Evolutionary conservation across 2,113 vertebrate genomes (phyloP), one percentile per base, ranked within the genome.

Genomic region (Salvelinus fontinalis): DNA sequence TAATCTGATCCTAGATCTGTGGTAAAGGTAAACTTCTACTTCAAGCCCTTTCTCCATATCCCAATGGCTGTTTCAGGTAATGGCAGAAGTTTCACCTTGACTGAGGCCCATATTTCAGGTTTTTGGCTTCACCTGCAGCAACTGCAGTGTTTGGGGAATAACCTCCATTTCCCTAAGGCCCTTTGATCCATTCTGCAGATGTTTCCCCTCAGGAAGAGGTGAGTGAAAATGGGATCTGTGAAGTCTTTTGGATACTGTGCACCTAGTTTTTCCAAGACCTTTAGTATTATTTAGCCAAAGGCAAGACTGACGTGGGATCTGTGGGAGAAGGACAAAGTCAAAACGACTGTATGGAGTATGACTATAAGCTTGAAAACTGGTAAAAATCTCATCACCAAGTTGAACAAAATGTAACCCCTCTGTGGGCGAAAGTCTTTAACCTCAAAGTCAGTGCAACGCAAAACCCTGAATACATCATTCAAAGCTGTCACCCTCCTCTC

Each of bases 131-230:
- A 70, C 69, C 2, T 14, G 2, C 77, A 80, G 66, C 49, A 88
- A 75, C 76, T 86, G 66, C 4, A 18, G 83, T 69, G 60, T 67
- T 62, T n/a, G 51, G 71, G 81, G 80, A 77, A 67, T 71, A 66
- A 78, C 71, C 51, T 75, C 70, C 75, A 82, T 79, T 77, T 77
- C 79, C 77, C 79, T 79, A 65, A 67, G 31, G 75, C 64, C 24
- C 51, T 84, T 87, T 87, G 85, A 89, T 88, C 81, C 74, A 59
- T 80, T 60, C 66, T 75, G 86, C 90, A 92, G 80, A 89, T 90
- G 88, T 79, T 85, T 87, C 87, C 84, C 81, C 79, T 85, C 87
- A 81, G 74, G 72, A 70, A 11, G 81, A 81, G 84, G 84, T 84
- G 85, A 90, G 85, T 88, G 85, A 89, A 81, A 83, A 71, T 82